A percentile compares a stretch with the other conserved stretches of the same genome.
Conservation (phyloP, 2,797 vertebrate species). For the Eremophila alpestris region DNA sequence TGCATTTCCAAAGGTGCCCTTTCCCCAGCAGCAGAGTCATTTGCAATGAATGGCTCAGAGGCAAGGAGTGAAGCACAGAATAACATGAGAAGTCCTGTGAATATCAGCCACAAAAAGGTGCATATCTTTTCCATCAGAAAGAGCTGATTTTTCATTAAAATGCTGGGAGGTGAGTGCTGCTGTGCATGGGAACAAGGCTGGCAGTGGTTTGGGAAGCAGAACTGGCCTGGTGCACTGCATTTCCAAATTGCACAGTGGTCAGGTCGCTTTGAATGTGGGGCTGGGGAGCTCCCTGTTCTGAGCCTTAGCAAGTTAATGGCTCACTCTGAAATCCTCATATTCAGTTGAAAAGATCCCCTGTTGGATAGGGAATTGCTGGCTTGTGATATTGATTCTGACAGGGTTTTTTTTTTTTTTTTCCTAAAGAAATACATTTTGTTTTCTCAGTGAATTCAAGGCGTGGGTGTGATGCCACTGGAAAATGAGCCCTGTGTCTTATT, state of each 20-base stretch:
- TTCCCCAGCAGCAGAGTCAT: not conserved
- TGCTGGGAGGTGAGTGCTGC: not conserved
- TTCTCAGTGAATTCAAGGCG: not conserved
- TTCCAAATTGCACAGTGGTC: not conserved
- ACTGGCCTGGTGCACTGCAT: not conserved
- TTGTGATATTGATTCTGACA: not conserved
- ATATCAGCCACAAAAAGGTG: not conserved
- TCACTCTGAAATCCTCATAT: not conserved
- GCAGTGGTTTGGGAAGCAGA: not conserved
- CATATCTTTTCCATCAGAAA: not conserved
- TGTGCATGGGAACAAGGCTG: not conserved
- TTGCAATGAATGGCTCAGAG: not conserved
- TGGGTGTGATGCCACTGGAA: not conserved
- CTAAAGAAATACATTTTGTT: not conserved
- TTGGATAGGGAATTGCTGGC: not conserved
- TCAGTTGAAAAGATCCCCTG: not conserved
- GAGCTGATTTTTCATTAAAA: not conserved
- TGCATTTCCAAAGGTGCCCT: not conserved
- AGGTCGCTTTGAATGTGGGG: fast-evolving
- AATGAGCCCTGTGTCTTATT: not conserved
- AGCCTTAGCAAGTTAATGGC: not conserved
- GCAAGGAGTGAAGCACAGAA: not conserved
- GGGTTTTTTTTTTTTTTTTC: not conserved
- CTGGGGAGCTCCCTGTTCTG: not conserved
- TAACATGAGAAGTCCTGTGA: not conserved